Base-by-base conservation (phyloP, 2,797 vertebrate genomes). In the Columba guinea region DNA sequence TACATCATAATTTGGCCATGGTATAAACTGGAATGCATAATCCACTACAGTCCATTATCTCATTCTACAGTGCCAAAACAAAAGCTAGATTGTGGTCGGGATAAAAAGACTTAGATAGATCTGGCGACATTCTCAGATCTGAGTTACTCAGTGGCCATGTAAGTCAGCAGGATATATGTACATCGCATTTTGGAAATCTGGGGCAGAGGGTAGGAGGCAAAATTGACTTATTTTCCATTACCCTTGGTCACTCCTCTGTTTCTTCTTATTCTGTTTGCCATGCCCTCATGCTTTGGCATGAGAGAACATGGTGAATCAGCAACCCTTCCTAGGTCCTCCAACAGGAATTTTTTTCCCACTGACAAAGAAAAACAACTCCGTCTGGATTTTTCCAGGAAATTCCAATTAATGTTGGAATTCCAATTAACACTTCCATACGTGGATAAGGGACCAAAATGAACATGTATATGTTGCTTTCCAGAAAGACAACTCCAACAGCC, bases 21-120 rank as follows among this genome's bases (percentile, higher is more conserved):
- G 58, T 58, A 56, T 69, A 65, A 94, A 81, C 84, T 84, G 84
- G 84, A 94, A 85, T 79, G 60, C 39, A 64, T 87, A 91, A 94
- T 94, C 82, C 56, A 44, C 52, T 89, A 14, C 62, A 91, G 75
- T 83, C 68, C 87, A 74, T 91, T 91, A 68, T 87, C 93, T 93
- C 65, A 55, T 86, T 92, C 75, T 35, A 52, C 46, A 63, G 52
- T 20, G 23, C 32, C 46, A 74, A 90, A 90, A 97, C 95, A 97
- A 96, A 96, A 90, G 68, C 55, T 71, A 67, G 35, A 89, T 79
- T 97, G 90, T 95, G 30, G 8, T 87, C 14, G 41, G 64, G n/a
- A 13, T 76, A 70, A 85, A 78, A 90, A 78, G 59, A 41, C 53
- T 76, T 70, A 62, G 26, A 30, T 44, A n/a, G 48, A 78, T 77